Evolutionary conservation across 2,888 invertebrate species (phyloP).

Genomic region (Seira ritae): DNA sequence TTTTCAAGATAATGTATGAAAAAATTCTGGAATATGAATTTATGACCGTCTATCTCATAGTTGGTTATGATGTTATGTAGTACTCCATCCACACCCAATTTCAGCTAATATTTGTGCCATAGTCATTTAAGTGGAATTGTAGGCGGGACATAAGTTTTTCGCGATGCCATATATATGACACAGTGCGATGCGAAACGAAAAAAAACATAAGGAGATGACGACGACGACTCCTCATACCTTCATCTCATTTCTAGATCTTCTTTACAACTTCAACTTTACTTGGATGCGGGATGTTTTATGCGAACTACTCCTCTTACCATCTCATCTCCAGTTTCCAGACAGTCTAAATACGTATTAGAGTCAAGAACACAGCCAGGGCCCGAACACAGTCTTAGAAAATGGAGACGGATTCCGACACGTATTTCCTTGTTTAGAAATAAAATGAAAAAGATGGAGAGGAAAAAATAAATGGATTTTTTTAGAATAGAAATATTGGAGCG

Average conservation of each 20-base stretch:
- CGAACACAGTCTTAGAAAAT: not conserved
- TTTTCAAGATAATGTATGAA: not conserved
- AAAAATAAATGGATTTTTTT: slow-evolving; percentile 50
- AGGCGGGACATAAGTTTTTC: too few relatives aligned
- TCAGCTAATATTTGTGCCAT: not conserved
- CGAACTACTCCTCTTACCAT: not conserved
- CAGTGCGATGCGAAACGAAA: too few relatives aligned
- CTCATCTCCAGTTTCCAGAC: not conserved
- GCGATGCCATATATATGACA: too few relatives aligned
- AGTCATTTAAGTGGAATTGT: too few relatives aligned
- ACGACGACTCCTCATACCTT: not conserved
- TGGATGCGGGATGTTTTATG: slow-evolving; percentile 5
- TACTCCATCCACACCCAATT: too few relatives aligned
- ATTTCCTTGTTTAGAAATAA: slow-evolving; percentile 58
- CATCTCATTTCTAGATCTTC: not conserved
- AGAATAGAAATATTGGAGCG: slow-evolving; percentile 53
- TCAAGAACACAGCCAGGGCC: not conserved
- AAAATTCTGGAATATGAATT: too few relatives aligned
- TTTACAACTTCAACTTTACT: not conserved
- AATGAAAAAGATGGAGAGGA: slow-evolving; percentile 43
- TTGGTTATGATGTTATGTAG: too few relatives aligned
- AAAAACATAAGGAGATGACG: too few relatives aligned
- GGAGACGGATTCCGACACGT: slow-evolving; percentile 60
- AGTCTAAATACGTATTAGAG: not conserved
- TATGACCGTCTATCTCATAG: too few relatives aligned